These are phyloP conservation scores for Heliconius charithonia DNA, from an alignment of 2,888 invertebrate species.

Conservation along the genomic window DNA sequence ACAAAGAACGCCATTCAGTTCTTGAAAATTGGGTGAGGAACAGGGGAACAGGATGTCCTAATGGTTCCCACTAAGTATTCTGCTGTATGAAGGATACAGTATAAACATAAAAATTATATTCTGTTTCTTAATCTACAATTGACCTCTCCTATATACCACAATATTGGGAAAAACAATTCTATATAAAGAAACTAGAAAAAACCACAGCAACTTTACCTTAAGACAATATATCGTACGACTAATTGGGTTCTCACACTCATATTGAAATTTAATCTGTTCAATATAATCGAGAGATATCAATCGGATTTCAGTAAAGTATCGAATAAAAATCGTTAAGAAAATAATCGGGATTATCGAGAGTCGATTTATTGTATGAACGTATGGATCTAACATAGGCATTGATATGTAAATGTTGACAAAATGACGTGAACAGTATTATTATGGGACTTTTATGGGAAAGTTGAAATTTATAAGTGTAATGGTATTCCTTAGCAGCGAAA, in stretches of 20 bases:
- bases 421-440: slow-evolving; percentile 18
- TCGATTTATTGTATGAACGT: slow-evolving; percentile 29
- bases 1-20: too few species aligned
- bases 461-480: slow-evolving; percentile 16
- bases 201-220: background rate
- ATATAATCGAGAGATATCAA: slow-evolving; percentile 35
- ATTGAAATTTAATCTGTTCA: slow-evolving; percentile 39
- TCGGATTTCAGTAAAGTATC: slow-evolving; percentile 23
- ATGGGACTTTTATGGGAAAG: slow-evolving; percentile 3
- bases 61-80: too few species aligned
- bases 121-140: background rate
- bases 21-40: too few species aligned
- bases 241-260: slow-evolving; percentile 41
- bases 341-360: slow-evolving; percentile 22
- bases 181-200: background rate
- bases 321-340: slow-evolving; percentile 33
- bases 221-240: slow-evolving; percentile 25
- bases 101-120: background rate
- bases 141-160: background rate
- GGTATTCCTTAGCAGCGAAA: slow-evolving; percentile 2
- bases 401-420: slow-evolving; percentile 23
- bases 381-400: slow-evolving; percentile 15
- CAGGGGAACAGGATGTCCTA: too few species aligned
- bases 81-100: too few species aligned
- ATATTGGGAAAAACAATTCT: background rate